Evolutionary conservation across 2,888 invertebrate genomes (phyloP).

Genomic region (Agrotis ipsilon): DNA sequence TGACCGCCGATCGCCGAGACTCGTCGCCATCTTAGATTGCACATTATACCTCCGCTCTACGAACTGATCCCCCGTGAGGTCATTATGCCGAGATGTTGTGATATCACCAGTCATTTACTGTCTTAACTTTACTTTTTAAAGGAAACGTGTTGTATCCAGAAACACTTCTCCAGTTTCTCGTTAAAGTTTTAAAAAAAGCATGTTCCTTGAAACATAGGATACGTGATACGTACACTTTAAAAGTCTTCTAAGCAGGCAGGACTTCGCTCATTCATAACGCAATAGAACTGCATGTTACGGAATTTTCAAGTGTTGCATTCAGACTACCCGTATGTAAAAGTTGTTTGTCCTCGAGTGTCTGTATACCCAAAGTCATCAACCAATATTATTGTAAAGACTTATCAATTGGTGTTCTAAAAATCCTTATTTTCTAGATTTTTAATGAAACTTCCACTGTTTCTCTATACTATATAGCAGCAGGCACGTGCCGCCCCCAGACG

Average conservation of each 20-base stretch:
- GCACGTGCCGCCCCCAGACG: constrained; percentile 67
- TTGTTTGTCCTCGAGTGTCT: not conserved
- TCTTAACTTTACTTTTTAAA: constrained; percentile 35
- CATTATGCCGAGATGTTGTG: constrained; percentile 58
- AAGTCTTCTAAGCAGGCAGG: not conserved
- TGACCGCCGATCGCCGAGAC: constrained; percentile 81
- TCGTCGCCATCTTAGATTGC: constrained; percentile 71
- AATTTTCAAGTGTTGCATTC: not conserved
- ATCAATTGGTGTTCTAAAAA: not conserved
- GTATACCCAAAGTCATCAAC: not conserved
- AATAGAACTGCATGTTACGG: not conserved
- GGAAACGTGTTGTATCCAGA: constrained; percentile 20
- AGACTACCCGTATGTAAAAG: too few species aligned
- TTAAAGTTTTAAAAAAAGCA: constrained; percentile 2
- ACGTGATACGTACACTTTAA: not conserved
- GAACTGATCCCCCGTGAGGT: constrained; percentile 50
- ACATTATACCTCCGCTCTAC: constrained; percentile 60
- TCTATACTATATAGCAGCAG: constrained; percentile 6
- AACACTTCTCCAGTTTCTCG: constrained; percentile 7
- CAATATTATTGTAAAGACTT: not conserved
- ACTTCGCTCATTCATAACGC: not conserved
- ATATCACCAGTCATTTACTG: constrained; percentile 57
- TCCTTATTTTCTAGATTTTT: constrained; percentile 2
- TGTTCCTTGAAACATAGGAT: not conserved
- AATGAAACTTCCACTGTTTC: constrained; percentile 1